Conservation (phyloP, 2,113 vertebrate genomes). For the Pachyramphus minor region DNA sequence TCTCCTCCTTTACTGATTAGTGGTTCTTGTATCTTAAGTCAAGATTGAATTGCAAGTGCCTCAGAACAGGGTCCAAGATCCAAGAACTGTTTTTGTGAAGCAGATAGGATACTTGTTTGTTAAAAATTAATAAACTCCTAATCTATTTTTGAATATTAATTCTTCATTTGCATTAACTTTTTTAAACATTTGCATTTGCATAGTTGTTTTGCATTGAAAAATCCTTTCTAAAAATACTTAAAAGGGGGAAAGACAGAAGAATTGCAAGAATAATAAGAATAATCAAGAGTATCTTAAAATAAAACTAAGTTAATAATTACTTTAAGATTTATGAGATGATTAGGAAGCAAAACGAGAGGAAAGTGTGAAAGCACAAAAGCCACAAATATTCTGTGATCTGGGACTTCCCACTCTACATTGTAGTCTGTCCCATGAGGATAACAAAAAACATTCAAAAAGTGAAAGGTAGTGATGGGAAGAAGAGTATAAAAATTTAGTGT, state of each 20-base stretch:
- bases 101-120: neutral
- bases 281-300: neutral
- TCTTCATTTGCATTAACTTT: constrained; percentile 31
- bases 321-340: neutral
- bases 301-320: neutral
- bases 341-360: neutral
- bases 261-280: neutral
- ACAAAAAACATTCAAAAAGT: neutral
- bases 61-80: neutral
- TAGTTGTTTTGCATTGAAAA: neutral
- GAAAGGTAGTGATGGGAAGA: neutral
- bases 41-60: neutral
- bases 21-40: neutral
- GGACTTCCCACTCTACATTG: neutral
- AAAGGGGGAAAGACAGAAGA: neutral
- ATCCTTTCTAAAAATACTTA: constrained; percentile 26
- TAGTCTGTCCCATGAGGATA: neutral
- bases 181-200: neutral
- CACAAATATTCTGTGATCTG: neutral
- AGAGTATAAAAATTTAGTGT: neutral
- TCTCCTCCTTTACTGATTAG: neutral
- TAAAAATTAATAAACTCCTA: neutral
- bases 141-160: constrained; percentile 19
- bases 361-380: neutral
- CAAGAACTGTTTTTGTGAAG: neutral